These are phyloP conservation scores for Paraescarpia echinospica DNA, from an alignment of 1,140 invertebrate species.

Conservation along the genomic window DNA sequence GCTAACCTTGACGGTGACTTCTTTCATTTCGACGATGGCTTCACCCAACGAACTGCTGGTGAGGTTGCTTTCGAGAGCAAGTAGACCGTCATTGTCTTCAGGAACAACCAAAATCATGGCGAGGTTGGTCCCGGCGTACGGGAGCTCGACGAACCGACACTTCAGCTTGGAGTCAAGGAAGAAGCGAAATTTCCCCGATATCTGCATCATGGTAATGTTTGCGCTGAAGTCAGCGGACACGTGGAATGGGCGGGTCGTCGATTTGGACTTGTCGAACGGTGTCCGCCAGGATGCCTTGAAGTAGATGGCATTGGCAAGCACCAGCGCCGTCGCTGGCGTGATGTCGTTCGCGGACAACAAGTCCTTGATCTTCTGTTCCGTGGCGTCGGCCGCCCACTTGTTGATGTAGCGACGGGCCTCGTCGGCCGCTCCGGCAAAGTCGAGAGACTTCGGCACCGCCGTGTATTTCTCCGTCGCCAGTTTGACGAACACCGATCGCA, in stretches of 20 bases:
- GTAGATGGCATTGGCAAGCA: slow-evolving; percentile 77
- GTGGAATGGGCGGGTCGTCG: slow-evolving; percentile 56
- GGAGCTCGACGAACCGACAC: slow-evolving; percentile 69
- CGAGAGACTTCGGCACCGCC: slow-evolving; percentile 2
- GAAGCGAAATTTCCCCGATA: neutral
- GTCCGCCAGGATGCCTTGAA: slow-evolving; percentile 76
- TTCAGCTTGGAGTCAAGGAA: slow-evolving; percentile 46
- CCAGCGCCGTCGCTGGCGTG: slow-evolving; percentile 64
- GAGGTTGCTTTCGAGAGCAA: slow-evolving; percentile 35
- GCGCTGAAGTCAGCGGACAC: neutral
- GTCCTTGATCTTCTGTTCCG: slow-evolving; percentile 66
- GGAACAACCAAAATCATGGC: slow-evolving; percentile 71
- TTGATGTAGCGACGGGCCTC: slow-evolving; percentile 64
- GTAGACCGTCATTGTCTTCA: slow-evolving; percentile 42
- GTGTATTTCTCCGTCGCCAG: neutral
- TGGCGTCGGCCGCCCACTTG: slow-evolving; percentile 69
- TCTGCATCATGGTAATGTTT: neutral
- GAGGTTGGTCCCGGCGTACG: slow-evolving; percentile 77
- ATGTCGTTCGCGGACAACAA: slow-evolving; percentile 62
- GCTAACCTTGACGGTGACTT: slow-evolving; percentile 23
- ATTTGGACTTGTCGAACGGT: slow-evolving; percentile 65
- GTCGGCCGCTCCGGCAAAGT: slow-evolving; percentile 31
- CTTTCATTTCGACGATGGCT: neutral
- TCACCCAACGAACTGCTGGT: slow-evolving; percentile 26
- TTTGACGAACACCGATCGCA: slow-evolving; percentile 10